Percentiles rank a stretch among this genome's conserved stretches.
These are phyloP conservation scores for Hedychridium roseum DNA, from an alignment of 2,888 invertebrate species.

Conservation along the genomic window DNA sequence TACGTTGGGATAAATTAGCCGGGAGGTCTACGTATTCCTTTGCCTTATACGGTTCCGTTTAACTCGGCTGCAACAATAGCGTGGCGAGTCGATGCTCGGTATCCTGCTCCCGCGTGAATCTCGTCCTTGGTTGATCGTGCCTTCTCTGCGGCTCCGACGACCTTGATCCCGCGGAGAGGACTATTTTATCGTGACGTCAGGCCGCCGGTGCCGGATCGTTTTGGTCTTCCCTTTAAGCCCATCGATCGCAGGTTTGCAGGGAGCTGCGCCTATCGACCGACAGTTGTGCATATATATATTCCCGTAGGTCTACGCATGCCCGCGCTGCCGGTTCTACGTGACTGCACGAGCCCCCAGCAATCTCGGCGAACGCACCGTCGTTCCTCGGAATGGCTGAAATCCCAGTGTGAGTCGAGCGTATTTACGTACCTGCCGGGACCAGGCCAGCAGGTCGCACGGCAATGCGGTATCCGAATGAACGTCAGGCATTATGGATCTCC, in stretches of 20 bases:
- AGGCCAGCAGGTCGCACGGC: slow-evolving; percentile 20
- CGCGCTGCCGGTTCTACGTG: too few species aligned
- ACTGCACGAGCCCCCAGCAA: too few species aligned
- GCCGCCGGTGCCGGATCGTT: slow-evolving; percentile 1
- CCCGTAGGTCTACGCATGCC: too few species aligned
- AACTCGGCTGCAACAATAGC: not conserved
- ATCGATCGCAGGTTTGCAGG: slow-evolving; percentile 23
- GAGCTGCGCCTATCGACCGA: slow-evolving; percentile 17
- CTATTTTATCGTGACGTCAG: slow-evolving; percentile 38
- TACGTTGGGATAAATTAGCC: too few species aligned
- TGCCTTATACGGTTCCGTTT: not conserved
- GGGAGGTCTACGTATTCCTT: too few species aligned
- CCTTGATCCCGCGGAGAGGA: slow-evolving; percentile 33
- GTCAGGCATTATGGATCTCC: too few species aligned
- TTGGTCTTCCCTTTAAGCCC: not conserved
- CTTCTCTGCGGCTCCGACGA: slow-evolving; percentile 24
- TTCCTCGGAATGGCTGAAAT: too few species aligned
- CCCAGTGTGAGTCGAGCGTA: too few species aligned
- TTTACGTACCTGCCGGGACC: slow-evolving; percentile 29
- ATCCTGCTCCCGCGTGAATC: not conserved
- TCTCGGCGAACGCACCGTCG: too few species aligned
- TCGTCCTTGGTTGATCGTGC: not conserved
- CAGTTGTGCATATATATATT: slow-evolving; percentile 12
- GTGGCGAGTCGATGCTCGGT: not conserved
- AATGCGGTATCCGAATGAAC: slow-evolving; percentile 25